Conservation (phyloP, 2,888 invertebrate species). For the Sisyra terminalis region DNA sequence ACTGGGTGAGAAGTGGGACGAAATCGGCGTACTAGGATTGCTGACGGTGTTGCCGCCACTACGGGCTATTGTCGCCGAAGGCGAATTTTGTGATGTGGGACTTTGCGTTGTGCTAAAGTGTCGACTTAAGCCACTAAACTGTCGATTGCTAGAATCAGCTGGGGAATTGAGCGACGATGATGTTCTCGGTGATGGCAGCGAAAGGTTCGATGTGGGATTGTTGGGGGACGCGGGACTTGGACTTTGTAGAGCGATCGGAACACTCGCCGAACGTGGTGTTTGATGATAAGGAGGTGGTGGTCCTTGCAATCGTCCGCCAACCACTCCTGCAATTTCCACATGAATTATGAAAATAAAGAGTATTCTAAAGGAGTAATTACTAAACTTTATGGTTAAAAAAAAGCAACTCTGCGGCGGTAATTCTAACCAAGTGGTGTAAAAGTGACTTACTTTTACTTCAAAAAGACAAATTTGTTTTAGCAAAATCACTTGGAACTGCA, state of each 20-base stretch:
- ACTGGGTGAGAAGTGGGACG: constrained; percentile 41
- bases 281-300: constrained; percentile 68
- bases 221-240: constrained; percentile 58
- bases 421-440: too few relatives aligned
- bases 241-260: constrained; percentile 56
- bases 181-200: constrained; percentile 56
- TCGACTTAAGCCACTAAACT: constrained; percentile 29
- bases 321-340: too few relatives aligned
- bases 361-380: too few relatives aligned
- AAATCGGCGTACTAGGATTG: constrained; percentile 55
- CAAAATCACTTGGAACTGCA: too few relatives aligned
- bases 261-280: constrained; percentile 54
- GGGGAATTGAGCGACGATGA: constrained; percentile 54
- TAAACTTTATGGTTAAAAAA: too few relatives aligned
- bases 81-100: constrained; percentile 44
- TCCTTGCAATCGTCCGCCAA: constrained; percentile 40
- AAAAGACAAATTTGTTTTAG: too few relatives aligned
- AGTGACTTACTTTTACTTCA: too few relatives aligned
- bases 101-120: constrained; percentile 41
- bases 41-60: constrained; percentile 36
- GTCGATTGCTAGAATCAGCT: constrained; percentile 37
- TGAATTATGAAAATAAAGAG: too few relatives aligned
- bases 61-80: constrained; percentile 21
- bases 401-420: too few relatives aligned
- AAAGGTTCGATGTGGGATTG: constrained; percentile 51